Percentiles rank a stretch among this genome's conserved stretches.
phyloP scores from a whole-genome alignment of 2,113 vertebrate species.

The Alosa alosa region DNA sequence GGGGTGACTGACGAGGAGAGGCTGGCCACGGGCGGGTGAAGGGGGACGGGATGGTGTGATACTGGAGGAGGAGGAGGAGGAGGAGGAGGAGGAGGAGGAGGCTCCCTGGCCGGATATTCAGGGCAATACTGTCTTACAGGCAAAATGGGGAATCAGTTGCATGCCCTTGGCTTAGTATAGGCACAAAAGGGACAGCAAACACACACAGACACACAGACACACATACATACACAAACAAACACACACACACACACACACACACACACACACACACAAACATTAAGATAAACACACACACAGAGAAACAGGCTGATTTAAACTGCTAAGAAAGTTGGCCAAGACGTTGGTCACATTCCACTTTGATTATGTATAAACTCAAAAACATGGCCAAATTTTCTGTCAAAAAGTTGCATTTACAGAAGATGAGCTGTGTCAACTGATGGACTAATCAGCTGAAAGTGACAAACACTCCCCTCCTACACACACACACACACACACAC shows the following conservation, averaged over 20 bases:
- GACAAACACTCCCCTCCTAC: background rate
- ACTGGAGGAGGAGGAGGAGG: background rate
- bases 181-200: background rate
- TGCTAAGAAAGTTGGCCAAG: background rate
- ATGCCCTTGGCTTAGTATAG: background rate
- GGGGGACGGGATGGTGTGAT: background rate
- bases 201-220: conserved; percentile 50
- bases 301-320: conserved; percentile 37
- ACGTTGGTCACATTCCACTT: background rate
- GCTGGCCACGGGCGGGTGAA: background rate
- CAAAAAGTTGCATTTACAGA: background rate
- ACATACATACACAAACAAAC: conserved; percentile 48
- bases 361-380: background rate
- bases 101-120: background rate
- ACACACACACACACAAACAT: conserved; percentile 50
- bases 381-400: background rate
- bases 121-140: background rate
- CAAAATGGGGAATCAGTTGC: background rate
- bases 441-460: background rate
- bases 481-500: background rate
- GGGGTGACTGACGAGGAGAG: conserved; percentile 26
- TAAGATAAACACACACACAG: conserved; percentile 42
- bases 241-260: conserved; percentile 40
- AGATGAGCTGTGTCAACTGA: background rate
- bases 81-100: background rate